phyloP scores from a whole-genome alignment of 1,140 invertebrate genomes.

The Lethocerus indicus region DNA sequence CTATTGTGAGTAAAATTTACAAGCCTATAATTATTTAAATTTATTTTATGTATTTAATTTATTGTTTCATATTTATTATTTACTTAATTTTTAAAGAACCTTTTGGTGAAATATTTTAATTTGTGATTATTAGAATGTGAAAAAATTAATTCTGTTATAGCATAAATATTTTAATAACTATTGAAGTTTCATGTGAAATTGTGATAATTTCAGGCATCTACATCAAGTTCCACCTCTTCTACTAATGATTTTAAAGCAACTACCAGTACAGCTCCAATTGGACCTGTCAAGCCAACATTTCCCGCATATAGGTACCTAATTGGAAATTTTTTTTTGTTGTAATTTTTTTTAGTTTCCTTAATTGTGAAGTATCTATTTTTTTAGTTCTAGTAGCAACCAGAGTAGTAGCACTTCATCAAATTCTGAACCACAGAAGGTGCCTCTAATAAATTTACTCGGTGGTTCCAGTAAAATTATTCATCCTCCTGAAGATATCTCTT shows the following conservation, averaged over 20 bases:
- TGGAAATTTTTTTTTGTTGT: not conserved
- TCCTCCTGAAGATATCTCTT: constrained; percentile 81
- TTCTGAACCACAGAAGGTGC: constrained; percentile 39
- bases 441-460: constrained; percentile 58
- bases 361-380: not conserved
- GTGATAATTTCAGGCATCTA: constrained; percentile 26
- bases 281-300: constrained; percentile 51
- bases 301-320: constrained; percentile 49
- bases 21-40: not conserved
- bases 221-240: constrained; percentile 33
- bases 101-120: not conserved
- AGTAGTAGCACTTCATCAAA: constrained; percentile 22
- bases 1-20: constrained; percentile 23
- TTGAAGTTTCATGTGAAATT: constrained; percentile 26
- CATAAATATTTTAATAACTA: not conserved
- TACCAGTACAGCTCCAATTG: constrained; percentile 28
- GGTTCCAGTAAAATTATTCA: constrained; percentile 84
- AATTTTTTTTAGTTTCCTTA: not conserved
- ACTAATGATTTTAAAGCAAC: constrained; percentile 48
- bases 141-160: not conserved
- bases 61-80: constrained; percentile 1
- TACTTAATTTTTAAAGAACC: not conserved
- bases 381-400: constrained; percentile 16
- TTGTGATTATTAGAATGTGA: not conserved
- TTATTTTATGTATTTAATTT: constrained; percentile 15